Evolutionary conservation across 2,888 invertebrate genomes (phyloP), one percentile per base, ranked within the genome.

Genomic region (Lingula anatina): DNA sequence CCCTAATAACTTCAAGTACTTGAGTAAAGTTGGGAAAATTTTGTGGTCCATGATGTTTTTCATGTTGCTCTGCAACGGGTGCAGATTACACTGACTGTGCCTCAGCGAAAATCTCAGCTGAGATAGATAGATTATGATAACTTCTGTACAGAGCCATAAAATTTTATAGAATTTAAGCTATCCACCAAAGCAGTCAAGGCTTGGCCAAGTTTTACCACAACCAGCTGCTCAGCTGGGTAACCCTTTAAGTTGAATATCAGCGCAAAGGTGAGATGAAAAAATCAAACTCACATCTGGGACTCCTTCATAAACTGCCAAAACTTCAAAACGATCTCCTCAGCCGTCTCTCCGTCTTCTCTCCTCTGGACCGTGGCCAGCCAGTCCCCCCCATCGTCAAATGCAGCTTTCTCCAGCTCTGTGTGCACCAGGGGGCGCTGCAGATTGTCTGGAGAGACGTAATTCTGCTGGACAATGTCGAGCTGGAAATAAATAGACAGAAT

Each of bases 281-380:
- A 56, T 25, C 35, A n/a, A n/a, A n/a, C 70, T 76, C 79, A 86
- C 85, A 74, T 81, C 75, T 87, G 86, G 44, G 79, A 76, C 37
- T 79, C 75, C 1, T 75, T 67, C 59, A 83, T 75, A 63, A 82
- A 88, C 31, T 63, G 55, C 89, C 89, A 90, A 75, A 89, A 89
- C 68, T 89, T 90, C 1, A 90, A 78, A 47, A 85, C 78, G 3
- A 85, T 76, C 75, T 89, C 88, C 4, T 81, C 79, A 44, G 78
- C 75, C 51, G 81, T 81, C 39, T 81, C 71, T 25, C 79, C 75
- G 71, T 86, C 85, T 62, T 83, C 80, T 65, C 76, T 61, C 47
- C 66, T 54, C 65, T 81, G 73, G 42, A 67, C 61, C 0, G 89
- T 89, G 5, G 84, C 87, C 78, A 90, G 79, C 89, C 90, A 90